phyloP scores from a whole-genome alignment of 2,888 invertebrate genomes.

The Tortrix viridana region DNA sequence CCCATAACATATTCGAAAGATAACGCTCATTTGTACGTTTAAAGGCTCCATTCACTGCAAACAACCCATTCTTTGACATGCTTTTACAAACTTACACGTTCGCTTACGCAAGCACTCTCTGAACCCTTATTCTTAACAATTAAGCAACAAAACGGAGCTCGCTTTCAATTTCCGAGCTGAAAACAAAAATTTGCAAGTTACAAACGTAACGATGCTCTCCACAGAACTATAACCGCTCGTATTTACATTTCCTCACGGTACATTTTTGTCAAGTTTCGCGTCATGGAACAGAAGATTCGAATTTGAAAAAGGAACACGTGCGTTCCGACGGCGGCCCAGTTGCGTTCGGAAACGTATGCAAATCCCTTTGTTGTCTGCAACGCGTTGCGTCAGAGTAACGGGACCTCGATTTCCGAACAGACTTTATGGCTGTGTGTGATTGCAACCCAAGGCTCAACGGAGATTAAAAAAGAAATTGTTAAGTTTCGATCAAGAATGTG shows the following conservation, averaged over 20 bases:
- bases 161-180: constrained; percentile 43
- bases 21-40: constrained; percentile 67
- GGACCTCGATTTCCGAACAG: constrained; percentile 56
- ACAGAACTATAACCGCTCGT: constrained; percentile 34
- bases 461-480: constrained; percentile 14
- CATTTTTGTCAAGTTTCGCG: constrained; percentile 31
- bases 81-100: constrained; percentile 39
- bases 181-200: constrained; percentile 45
- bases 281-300: constrained; percentile 40
- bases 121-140: constrained; percentile 28
- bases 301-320: constrained; percentile 46
- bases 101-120: constrained; percentile 29
- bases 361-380: constrained; percentile 77
- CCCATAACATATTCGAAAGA: constrained; percentile 47
- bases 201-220: constrained; percentile 22
- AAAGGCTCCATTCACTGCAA: constrained; percentile 71
- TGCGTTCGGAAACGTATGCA: constrained; percentile 75
- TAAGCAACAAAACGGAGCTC: constrained; percentile 38
- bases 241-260: constrained; percentile 21
- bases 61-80: constrained; percentile 63
- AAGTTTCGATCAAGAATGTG: background rate
- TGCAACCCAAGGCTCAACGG: constrained; percentile 26
- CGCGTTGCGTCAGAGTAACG: constrained; percentile 68
- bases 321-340: constrained; percentile 49
- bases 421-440: constrained; percentile 45